Evolutionary conservation across 1,140 invertebrate genomes (phyloP).

Genomic region (Dinothrombium tinctorium): DNA sequence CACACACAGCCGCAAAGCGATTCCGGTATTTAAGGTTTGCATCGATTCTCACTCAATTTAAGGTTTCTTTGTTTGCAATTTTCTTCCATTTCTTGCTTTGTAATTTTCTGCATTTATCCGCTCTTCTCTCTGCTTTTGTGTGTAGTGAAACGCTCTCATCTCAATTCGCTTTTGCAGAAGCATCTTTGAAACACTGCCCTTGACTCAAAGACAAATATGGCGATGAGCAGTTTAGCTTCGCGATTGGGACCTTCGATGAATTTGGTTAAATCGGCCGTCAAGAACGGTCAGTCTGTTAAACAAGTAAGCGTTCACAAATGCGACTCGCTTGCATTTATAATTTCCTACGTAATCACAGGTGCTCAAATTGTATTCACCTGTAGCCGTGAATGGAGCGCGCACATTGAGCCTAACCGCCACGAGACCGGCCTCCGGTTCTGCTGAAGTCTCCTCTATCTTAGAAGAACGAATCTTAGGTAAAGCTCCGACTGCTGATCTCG

Average conservation of each 20-base stretch:
- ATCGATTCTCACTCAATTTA: no score
- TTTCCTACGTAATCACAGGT: neutral
- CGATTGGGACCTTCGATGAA: slow-evolving; percentile 6
- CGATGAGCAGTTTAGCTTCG: slow-evolving; percentile 11
- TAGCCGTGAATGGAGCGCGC: neutral
- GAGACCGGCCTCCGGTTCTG: slow-evolving; percentile 22
- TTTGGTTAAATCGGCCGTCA: slow-evolving; percentile 8
- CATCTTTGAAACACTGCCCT: no score
- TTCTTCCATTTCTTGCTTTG: no score
- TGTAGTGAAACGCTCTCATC: no score
- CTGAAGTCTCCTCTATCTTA: slow-evolving; percentile 80
- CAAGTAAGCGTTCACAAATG: slow-evolving; percentile 5
- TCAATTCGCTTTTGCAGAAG: no score
- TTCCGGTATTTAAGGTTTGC: no score
- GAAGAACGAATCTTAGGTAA: slow-evolving; percentile 90
- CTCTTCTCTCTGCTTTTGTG: no score
- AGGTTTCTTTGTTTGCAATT: no score
- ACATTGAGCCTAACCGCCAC: neutral
- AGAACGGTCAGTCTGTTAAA: slow-evolving; percentile 8
- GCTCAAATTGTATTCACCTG: neutral
- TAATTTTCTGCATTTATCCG: no score
- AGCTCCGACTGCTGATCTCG: slow-evolving; percentile 49
- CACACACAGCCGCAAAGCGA: no score
- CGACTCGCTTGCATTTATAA: neutral
- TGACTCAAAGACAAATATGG: slow-evolving; percentile 9